These are phyloP conservation scores for Isurus oxyrinchus DNA, from an alignment of 2,113 vertebrate species.

Conservation along the genomic window DNA sequence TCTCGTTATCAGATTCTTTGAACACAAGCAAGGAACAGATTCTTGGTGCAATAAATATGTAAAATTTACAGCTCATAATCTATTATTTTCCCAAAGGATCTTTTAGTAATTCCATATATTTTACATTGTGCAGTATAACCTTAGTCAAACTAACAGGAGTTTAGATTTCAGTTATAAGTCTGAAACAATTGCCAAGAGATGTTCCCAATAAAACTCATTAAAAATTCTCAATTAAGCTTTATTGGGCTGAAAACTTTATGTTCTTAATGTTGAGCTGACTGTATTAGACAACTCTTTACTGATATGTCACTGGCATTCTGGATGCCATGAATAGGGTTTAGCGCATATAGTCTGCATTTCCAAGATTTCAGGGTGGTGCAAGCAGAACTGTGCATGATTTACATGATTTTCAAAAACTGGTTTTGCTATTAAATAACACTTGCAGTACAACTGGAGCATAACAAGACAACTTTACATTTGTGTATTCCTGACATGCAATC, in stretches of 20 bases:
- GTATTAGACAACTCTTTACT: background rate
- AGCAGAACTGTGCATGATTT: background rate
- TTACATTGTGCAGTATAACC: background rate
- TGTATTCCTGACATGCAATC: background rate
- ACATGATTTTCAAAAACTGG: background rate
- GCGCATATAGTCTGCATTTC: too few species aligned
- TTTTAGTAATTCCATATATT: background rate
- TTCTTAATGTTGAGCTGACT: background rate
- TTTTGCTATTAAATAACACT: background rate
- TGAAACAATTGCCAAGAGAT: background rate
- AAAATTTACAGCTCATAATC: background rate
- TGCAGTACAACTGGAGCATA: background rate
- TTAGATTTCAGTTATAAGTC: background rate
- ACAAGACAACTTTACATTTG: background rate
- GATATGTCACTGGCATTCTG: background rate
- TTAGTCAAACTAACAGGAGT: background rate
- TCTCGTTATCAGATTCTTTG: background rate
- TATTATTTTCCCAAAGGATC: background rate
- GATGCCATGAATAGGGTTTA: background rate
- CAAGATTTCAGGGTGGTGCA: background rate
- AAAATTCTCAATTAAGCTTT: too few species aligned
- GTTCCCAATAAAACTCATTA: background rate
- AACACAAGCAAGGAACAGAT: background rate
- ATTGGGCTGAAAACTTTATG: background rate
- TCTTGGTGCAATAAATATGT: background rate